Evolutionary conservation across 2,888 invertebrate species (phyloP).

Genomic region (Dasypolia templi): DNA sequence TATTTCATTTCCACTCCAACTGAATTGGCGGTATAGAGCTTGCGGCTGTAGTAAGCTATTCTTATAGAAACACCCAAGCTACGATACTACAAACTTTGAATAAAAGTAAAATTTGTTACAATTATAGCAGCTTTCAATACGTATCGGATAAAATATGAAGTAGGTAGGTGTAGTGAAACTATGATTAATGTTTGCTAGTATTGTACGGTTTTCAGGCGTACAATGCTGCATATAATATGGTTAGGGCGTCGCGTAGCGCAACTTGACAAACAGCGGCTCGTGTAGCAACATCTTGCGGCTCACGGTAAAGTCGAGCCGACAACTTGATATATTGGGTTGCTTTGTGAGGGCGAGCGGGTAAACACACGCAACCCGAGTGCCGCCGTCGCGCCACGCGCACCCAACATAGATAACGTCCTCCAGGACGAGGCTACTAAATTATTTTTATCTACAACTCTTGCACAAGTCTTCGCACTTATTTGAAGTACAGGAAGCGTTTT

Average conservation of each 20-base stretch:
- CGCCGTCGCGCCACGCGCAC: conserved; percentile 56
- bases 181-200: conserved; percentile 59
- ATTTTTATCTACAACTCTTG: conserved; percentile 83
- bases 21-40: conserved; percentile 72
- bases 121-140: conserved; percentile 10
- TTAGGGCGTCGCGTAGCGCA: conserved; percentile 72
- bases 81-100: neutral
- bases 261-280: conserved; percentile 83
- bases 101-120: conserved; percentile 7
- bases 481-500: conserved; percentile 65
- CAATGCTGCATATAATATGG: conserved; percentile 72
- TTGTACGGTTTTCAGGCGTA: conserved; percentile 67
- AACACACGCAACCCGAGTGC: conserved; percentile 77
- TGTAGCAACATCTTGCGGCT: conserved; percentile 81
- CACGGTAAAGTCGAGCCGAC: conserved; percentile 80
- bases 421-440: conserved; percentile 81
- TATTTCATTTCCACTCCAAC: conserved; percentile 84
- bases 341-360: conserved; percentile 83
- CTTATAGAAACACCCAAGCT: neutral
- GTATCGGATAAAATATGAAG: conserved; percentile 43
- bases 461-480: conserved; percentile 76
- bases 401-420: conserved; percentile 77
- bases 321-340: conserved; percentile 87
- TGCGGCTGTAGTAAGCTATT: conserved; percentile 32
- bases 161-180: conserved; percentile 17